These are phyloP conservation scores for Diorhabda sublineata DNA, from an alignment of 1,140 invertebrate species.

Conservation along the genomic window DNA sequence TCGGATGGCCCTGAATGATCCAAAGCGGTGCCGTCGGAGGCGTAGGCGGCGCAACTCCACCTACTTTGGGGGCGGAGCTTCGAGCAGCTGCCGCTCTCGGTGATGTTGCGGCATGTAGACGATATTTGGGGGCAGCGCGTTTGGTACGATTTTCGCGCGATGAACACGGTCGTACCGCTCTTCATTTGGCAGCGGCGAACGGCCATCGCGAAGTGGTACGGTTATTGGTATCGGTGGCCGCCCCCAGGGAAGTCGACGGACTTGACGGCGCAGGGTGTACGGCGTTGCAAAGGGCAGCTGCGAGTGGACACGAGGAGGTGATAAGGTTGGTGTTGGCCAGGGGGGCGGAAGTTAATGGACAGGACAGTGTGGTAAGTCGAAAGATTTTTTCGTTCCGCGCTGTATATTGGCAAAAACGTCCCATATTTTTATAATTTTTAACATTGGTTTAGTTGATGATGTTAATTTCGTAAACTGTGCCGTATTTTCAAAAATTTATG, in stretches of 20 bases:
- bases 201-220: conserved; percentile 46
- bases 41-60: conserved; percentile 34
- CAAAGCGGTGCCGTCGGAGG: conserved; percentile 30
- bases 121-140: conserved; percentile 46
- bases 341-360: conserved; percentile 66
- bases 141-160: conserved; percentile 43
- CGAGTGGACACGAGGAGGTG: conserved; percentile 77
- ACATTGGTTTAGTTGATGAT: no score
- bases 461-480: no score
- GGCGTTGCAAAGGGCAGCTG: conserved; percentile 73
- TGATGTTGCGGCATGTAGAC: conserved; percentile 50
- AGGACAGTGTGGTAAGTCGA: conserved; percentile 66
- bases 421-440: no score
- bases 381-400: neutral
- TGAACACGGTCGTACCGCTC: conserved; percentile 42
- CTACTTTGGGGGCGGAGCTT: conserved; percentile 47
- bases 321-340: conserved; percentile 67
- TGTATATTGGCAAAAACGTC: no score
- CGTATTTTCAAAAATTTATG: no score
- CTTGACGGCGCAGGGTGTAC: conserved; percentile 60
- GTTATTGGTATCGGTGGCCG: conserved; percentile 47
- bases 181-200: conserved; percentile 47
- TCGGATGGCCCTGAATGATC: conserved; percentile 39
- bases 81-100: conserved; percentile 53
- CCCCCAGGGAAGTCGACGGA: conserved; percentile 45